Evolutionary conservation across 2,888 invertebrate species (phyloP), one percentile per base, ranked within the genome.

Genomic region (Gnatocerus cornutus): DNA sequence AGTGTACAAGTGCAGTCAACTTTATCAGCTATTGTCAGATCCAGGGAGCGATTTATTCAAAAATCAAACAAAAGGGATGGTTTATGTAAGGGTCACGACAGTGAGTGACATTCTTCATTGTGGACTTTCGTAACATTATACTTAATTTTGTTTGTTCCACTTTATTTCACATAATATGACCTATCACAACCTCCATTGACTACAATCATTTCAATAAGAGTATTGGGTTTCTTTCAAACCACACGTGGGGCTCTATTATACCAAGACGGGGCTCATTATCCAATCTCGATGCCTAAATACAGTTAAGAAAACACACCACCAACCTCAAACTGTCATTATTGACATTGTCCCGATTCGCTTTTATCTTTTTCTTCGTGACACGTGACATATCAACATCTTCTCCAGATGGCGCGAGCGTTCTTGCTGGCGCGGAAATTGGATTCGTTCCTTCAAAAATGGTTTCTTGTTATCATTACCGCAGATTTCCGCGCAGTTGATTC

Each of bases 401-500:
- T 4, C 7, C 33, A 29, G 29, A 29, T 33, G 33, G 33, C 33
- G 33, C 33, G 33, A 33, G 41, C n/a, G 3, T n/a, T n/a, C 9
- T 13, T 13, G 16, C 3, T 9, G 21, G 14, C 45, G 61, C 67
- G 67, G 67, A 67, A 67, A 67, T 67, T 67, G 52, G 50, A 61
- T 67, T 59, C 27, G 39, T 67, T 61, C 45, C 39, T 58, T 66
- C 37, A 63, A 68, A 72, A 73, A 71, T 67, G 63, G 68, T 73
- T 70, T 72, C 74, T 71, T 70, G 74, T 73, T 74, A 76, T 74
- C 77, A 73, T 74, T 76, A 74, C 73, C 69, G 45, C 64, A 52
- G 69, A 69, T 76, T 79, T 72, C 76, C 78, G 78, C 78, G 71
- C 78, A 77, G 77, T 81, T 81, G 77, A 69, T 74, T 72, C 63